Evolutionary conservation across 1,140 invertebrate genomes (phyloP).

Genomic region (Caligus rogercresseyi): DNA sequence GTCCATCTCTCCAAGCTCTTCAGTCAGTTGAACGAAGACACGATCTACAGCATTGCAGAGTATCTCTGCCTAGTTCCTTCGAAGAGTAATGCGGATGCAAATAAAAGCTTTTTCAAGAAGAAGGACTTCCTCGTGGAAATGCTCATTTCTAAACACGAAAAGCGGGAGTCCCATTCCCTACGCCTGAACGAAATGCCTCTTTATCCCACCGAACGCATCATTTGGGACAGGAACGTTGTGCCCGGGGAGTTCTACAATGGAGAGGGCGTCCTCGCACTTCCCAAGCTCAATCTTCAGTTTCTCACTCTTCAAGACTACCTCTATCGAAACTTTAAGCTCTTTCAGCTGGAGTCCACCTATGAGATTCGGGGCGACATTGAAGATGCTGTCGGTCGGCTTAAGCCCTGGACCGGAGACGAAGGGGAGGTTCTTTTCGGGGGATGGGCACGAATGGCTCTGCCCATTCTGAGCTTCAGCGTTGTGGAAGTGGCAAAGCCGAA

Average conservation of each 20-base stretch:
- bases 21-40: constrained; percentile 48
- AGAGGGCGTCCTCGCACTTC: constrained; percentile 81
- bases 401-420: constrained; percentile 83
- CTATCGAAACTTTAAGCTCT: constrained; percentile 90
- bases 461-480: constrained; percentile 74
- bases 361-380: constrained; percentile 97
- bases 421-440: constrained; percentile 74
- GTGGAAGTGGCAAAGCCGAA: constrained; percentile 55
- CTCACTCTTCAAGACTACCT: constrained; percentile 96
- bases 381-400: constrained; percentile 77
- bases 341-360: constrained; percentile 94
- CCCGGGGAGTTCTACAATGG: constrained; percentile 92
- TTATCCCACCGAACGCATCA: constrained; percentile 92
- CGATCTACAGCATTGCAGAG: constrained; percentile 61
- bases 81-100: background rate
- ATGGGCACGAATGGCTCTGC: constrained; percentile 96
- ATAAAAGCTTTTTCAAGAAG: background rate
- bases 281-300: constrained; percentile 96
- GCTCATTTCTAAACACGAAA: constrained; percentile 66
- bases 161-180: constrained; percentile 74
- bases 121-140: constrained; percentile 19
- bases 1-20: constrained; percentile 72
- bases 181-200: constrained; percentile 93
- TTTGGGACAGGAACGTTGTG: constrained; percentile 98
- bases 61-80: constrained; percentile 64